A percentile compares a stretch with the other conserved stretches of the same genome.
These are phyloP conservation scores for Alcedo atthis DNA, from an alignment of 2,797 vertebrate species.

Conservation along the genomic window DNA sequence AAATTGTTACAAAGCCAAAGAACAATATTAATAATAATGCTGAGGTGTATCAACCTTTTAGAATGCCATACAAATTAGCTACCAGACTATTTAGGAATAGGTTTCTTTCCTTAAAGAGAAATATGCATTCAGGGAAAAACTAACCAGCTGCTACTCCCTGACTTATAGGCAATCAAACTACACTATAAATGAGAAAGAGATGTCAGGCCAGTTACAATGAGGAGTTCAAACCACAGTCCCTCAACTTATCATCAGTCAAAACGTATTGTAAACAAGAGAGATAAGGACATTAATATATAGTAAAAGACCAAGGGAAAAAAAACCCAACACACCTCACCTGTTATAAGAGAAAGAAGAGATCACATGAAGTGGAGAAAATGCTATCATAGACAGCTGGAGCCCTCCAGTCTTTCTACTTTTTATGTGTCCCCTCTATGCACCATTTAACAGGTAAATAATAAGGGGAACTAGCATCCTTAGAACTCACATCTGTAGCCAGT, in stretches of 20 bases:
- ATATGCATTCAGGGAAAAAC: neutral
- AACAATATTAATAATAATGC: neutral
- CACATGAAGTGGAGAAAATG: neutral
- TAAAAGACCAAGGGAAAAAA: neutral
- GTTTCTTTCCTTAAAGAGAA: slow-evolving; percentile 1
- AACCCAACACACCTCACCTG: neutral
- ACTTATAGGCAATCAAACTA: slow-evolving; percentile 35
- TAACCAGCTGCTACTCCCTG: slow-evolving; percentile 34
- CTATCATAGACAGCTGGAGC: neutral
- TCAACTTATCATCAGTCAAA: slow-evolving; percentile 42
- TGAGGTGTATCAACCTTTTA: neutral
- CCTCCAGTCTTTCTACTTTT: neutral
- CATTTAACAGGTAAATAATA: neutral
- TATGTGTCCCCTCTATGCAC: accelerated
- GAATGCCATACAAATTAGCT: slow-evolving; percentile 8
- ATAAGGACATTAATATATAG: neutral
- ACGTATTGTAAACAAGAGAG: slow-evolving; percentile 7
- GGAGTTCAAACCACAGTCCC: slow-evolving; percentile 4
- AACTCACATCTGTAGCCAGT: neutral
- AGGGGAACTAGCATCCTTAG: neutral
- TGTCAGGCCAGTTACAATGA: slow-evolving; percentile 41
- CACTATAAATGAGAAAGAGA: neutral
- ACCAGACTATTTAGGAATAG: slow-evolving; percentile 9
- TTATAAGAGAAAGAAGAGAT: neutral
- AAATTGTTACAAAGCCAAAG: slow-evolving; percentile 8